phyloP scores from a whole-genome alignment of 2,888 invertebrate genomes.

The Abscondita cerata region DNA sequence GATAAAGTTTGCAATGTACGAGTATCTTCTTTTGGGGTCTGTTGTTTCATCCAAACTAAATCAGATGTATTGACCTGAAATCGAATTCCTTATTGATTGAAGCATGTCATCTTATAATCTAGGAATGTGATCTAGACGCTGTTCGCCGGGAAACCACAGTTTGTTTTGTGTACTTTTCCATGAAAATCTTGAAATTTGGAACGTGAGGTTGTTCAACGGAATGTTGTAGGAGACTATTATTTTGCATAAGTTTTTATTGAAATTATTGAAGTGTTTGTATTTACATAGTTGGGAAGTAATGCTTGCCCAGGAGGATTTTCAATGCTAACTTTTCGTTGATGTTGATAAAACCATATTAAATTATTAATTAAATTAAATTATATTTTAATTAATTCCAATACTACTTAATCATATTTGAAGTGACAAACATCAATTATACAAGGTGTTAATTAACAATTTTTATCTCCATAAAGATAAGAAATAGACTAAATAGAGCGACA shows the following conservation, averaged over 20 bases:
- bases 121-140: constrained; percentile 8
- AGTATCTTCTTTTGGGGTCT: too few relatives aligned
- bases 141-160: too few relatives aligned
- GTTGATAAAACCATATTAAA: too few relatives aligned
- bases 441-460: too few relatives aligned
- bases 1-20: background rate
- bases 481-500: too few relatives aligned
- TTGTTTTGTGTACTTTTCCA: constrained; percentile 8
- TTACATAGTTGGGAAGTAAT: constrained; percentile 2
- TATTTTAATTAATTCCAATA: too few relatives aligned
- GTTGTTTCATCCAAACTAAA: too few relatives aligned
- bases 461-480: too few relatives aligned
- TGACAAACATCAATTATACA: too few relatives aligned
- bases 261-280: background rate
- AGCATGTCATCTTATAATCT: constrained; percentile 7
- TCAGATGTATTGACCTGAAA: constrained; percentile 3
- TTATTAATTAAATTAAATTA: too few relatives aligned
- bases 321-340: background rate
- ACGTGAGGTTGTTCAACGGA: constrained; percentile 6
- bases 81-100: background rate
- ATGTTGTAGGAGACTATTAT: constrained; percentile 8
- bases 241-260: too few relatives aligned
- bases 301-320: background rate
- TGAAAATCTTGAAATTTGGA: constrained; percentile 11
- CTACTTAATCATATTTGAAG: too few relatives aligned